phyloP scores from a whole-genome alignment of 2,797 vertebrate genomes.

The Tachyglossus aculeatus region DNA sequence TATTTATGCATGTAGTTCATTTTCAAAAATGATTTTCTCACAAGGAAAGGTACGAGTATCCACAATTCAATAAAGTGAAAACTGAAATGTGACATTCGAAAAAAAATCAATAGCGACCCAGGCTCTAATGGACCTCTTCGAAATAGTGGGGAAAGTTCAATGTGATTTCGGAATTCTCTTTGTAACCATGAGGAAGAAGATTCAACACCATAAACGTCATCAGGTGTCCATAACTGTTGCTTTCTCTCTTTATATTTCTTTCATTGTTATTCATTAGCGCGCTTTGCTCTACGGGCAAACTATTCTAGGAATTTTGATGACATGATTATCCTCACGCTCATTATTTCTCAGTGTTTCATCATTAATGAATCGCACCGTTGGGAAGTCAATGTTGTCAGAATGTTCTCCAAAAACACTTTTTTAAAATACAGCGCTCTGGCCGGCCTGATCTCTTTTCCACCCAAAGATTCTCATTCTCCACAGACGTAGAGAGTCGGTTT shows the following conservation, averaged over 20 bases:
- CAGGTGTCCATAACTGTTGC: slow-evolving; percentile 28
- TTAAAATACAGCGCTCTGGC: neutral
- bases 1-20: neutral
- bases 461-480: no score
- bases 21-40: neutral
- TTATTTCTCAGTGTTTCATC: slow-evolving; percentile 49
- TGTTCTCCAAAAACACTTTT: slow-evolving; percentile 24
- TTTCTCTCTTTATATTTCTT: slow-evolving; percentile 25
- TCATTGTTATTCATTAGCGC: neutral
- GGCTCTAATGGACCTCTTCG: neutral
- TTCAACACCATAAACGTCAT: slow-evolving; percentile 27
- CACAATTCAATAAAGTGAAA: neutral
- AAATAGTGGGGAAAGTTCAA: slow-evolving; percentile 19
- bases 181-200: slow-evolving; percentile 33
- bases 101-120: neutral
- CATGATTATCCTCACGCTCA: slow-evolving; percentile 39
- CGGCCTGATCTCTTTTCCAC: no score
- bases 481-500: neutral
- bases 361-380: slow-evolving; percentile 34
- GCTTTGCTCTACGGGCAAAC: slow-evolving; percentile 26
- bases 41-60: neutral
- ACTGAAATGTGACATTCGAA: neutral
- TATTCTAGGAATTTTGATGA: slow-evolving; percentile 35
- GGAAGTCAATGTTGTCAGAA: slow-evolving; percentile 11
- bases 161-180: slow-evolving; percentile 28